Conservation (phyloP, 2,888 invertebrate genomes). For the Leptopilina drosophilae region DNA sequence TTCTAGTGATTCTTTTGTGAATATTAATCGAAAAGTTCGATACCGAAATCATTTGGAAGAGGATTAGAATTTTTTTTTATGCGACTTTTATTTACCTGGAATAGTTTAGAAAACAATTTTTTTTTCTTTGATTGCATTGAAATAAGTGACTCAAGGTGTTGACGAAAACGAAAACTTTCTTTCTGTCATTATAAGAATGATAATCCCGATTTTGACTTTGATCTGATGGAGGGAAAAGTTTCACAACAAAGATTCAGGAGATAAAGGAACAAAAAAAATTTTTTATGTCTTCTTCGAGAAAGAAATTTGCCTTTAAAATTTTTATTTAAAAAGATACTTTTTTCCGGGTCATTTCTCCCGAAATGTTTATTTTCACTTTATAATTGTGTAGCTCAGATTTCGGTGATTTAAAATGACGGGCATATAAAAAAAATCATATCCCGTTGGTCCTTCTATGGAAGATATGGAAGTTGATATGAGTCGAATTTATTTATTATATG, state of each 20-base stretch:
- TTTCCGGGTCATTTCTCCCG: conserved; percentile 45
- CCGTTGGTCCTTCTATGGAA: background rate
- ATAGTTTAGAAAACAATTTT: too few relatives aligned
- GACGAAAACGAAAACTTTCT: too few relatives aligned
- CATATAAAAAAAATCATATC: background rate
- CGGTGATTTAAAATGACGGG: background rate
- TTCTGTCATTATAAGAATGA: too few relatives aligned
- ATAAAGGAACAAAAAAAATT: background rate
- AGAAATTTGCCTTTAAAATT: too few relatives aligned
- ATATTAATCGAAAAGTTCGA: too few relatives aligned
- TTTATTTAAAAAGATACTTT: background rate
- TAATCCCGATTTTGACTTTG: background rate
- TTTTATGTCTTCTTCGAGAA: background rate
- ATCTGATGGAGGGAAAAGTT: background rate
- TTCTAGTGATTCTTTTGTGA: too few relatives aligned
- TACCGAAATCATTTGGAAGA: too few relatives aligned
- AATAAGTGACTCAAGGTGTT: too few relatives aligned
- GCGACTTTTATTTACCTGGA: too few relatives aligned
- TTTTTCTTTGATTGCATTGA: too few relatives aligned
- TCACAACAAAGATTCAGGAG: background rate
- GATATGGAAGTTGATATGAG: too few relatives aligned
- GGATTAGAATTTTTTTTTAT: too few relatives aligned
- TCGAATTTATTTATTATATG: background rate
- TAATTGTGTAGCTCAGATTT: conserved; percentile 51
- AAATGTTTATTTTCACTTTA: conserved; percentile 53